Percentiles rank a stretch among this genome's conserved stretches.
Evolutionary conservation across 2,113 vertebrate genomes (phyloP).

Genomic region (Lates calcarifer): DNA sequence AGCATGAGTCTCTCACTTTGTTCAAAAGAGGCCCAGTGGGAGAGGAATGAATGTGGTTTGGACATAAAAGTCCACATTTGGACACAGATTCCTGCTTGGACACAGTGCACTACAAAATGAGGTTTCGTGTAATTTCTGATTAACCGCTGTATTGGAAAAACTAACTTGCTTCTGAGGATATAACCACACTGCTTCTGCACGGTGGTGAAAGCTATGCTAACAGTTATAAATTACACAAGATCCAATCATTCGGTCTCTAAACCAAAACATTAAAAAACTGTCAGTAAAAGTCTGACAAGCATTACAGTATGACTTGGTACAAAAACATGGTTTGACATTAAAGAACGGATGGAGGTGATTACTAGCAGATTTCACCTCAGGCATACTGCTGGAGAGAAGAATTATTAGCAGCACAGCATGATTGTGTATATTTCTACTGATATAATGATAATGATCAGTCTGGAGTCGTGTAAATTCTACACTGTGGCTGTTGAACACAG

Average conservation of each 20-base stretch:
- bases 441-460: constrained; percentile 38
- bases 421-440: constrained; percentile 27
- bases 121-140: constrained; percentile 22
- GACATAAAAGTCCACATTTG: constrained; percentile 26
- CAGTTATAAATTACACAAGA: constrained; percentile 47
- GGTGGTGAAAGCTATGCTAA: constrained; percentile 38
- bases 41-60: constrained; percentile 22
- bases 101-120: constrained; percentile 3
- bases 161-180: constrained; percentile 2
- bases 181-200: constrained; percentile 24
- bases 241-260: constrained; percentile 13
- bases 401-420: constrained; percentile 10
- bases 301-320: constrained; percentile 9
- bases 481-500: constrained; percentile 14
- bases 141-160: constrained; percentile 22
- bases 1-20: constrained; percentile 15
- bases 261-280: constrained; percentile 12
- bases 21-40: constrained; percentile 20
- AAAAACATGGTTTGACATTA: constrained; percentile 4
- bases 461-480: constrained; percentile 9
- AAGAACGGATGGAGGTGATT: neutral
- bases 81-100: constrained; percentile 23
- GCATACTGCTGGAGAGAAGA: constrained; percentile 20
- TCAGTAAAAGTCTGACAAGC: neutral
- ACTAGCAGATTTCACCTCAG: neutral